These are phyloP conservation scores for Nemurella pictetii DNA, from an alignment of 2,888 invertebrate genomes.

Conservation along the genomic window DNA sequence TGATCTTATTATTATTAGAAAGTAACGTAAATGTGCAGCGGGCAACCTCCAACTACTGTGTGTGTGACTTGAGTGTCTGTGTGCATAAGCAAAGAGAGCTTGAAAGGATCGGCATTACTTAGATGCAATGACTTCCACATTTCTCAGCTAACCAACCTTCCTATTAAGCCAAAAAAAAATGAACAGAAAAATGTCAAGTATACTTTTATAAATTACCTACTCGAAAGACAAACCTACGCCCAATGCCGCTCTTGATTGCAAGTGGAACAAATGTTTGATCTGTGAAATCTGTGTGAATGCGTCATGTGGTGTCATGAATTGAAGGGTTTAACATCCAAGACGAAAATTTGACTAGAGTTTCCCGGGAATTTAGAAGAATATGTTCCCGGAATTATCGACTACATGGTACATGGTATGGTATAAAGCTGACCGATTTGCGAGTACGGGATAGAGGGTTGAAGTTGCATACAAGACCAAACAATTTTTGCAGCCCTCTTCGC, in stretches of 20 bases:
- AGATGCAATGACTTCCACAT: background rate
- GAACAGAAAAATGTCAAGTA: background rate
- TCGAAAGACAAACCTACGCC: background rate
- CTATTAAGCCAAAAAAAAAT: background rate
- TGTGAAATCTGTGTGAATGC: background rate
- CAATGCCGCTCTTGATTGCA: background rate
- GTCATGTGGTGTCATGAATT: background rate
- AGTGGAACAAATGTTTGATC: background rate
- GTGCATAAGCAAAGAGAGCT: too few relatives aligned
- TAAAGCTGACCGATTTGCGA: too few relatives aligned
- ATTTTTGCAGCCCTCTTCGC: too few relatives aligned
- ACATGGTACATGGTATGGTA: too few relatives aligned
- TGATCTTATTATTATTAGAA: background rate
- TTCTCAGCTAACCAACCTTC: background rate
- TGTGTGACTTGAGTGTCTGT: background rate
- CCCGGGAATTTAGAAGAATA: too few relatives aligned
- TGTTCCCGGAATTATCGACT: too few relatives aligned
- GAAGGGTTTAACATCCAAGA: too few relatives aligned
- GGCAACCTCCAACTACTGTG: background rate
- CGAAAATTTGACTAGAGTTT: too few relatives aligned
- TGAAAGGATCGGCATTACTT: background rate
- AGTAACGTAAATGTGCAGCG: background rate
- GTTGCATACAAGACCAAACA: too few relatives aligned
- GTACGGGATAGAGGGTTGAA: too few relatives aligned
- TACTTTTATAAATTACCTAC: background rate